Conservation (phyloP, 2,113 vertebrate genomes). For the Lophura nycthemera region DNA sequence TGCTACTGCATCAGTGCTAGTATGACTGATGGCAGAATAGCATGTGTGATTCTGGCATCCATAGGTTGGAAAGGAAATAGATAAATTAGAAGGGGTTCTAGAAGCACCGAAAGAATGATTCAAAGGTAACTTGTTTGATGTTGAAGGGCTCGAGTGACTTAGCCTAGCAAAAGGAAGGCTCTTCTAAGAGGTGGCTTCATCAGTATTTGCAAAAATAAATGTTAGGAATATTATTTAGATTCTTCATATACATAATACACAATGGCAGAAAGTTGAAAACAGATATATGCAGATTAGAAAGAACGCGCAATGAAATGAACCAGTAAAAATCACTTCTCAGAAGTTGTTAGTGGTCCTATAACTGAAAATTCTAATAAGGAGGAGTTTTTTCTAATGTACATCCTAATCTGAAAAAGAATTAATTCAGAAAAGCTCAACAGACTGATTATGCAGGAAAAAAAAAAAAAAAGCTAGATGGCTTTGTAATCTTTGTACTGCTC, state of each 20-base stretch:
- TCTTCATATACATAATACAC: neutral
- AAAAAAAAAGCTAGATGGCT: neutral
- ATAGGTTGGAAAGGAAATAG: neutral
- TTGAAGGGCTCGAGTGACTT: neutral
- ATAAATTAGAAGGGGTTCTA: neutral
- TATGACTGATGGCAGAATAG: neutral
- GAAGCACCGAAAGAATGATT: neutral
- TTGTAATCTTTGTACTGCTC: neutral
- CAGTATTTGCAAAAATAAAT: neutral
- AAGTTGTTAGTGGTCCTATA: neutral
- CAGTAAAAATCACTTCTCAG: neutral
- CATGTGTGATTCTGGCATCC: neutral
- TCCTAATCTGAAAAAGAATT: conserved; percentile 6
- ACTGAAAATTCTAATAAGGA: neutral
- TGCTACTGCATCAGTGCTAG: neutral
- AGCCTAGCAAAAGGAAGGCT: neutral
- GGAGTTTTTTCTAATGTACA: neutral
- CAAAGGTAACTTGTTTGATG: neutral
- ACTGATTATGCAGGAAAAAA: neutral
- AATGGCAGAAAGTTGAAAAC: neutral
- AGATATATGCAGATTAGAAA: neutral
- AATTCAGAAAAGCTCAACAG: conserved; percentile 1
- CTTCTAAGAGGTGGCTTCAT: neutral
- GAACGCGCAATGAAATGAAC: neutral
- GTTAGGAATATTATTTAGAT: neutral